Base-by-base conservation (phyloP, 2,888 invertebrate species). In the Gonocerus acuteangulatus region DNA sequence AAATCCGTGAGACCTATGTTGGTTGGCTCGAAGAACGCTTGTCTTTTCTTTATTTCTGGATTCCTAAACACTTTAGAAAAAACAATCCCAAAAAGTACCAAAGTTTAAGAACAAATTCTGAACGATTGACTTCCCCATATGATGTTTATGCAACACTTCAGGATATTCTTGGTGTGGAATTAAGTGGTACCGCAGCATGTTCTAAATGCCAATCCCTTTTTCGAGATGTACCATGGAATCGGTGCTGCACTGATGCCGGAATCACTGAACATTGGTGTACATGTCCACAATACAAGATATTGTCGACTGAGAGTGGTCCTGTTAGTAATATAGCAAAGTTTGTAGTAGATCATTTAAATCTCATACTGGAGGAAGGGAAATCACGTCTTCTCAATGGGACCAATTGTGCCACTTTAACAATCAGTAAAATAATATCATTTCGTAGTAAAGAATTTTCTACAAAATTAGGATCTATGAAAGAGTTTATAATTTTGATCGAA, bases 1-100 rank as follows among this genome's bases (percentile, higher is more conserved):
- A 80, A n/a, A 79, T 84, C 44, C 78, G 89, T 2, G 75, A 81
- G 63, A 81, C 83, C 2, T 76, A 82, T 65, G 80, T 84, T 23
- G 87, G 88, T 0, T 89, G 86, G 78, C 80, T 87, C 68, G 89
- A 90, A 70, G 87, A 89, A 69, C 80, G 88, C 13, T 71, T 89
- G 68, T 89, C 90, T 0, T 84, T 83, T 68, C 76, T 88, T 42
- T 87, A 84, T 69, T 73, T 89, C 18, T 84, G 82, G 76, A 66
- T 85, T 47, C 89, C 90, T 0, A 73, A 77, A 6, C 77, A 77
- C 73, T 81, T 87, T 65, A 79, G 78, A 62, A 74, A 74, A 2
- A 74, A 74, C 22, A 75, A 81, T 68, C 79, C 82, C 0, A 71
- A 75, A 3, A 79, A 81, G 67, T 79, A 79, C 7, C 74, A 75